A percentile compares a stretch with the other conserved stretches of the same genome.
These are phyloP conservation scores for Eristalinus sepulchralis DNA, from an alignment of 2,888 invertebrate species.

Conservation along the genomic window DNA sequence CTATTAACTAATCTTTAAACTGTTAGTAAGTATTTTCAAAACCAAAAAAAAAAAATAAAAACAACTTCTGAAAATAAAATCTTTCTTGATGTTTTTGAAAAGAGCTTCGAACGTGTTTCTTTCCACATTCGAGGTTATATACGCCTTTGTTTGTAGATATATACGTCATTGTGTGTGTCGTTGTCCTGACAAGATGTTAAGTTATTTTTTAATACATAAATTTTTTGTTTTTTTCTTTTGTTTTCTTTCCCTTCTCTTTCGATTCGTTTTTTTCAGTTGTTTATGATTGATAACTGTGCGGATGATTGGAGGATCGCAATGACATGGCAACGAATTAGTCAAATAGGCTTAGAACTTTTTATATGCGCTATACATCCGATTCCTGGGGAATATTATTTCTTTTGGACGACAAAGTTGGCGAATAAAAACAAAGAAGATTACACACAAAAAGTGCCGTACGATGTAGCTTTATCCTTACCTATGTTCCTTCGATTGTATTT, in stretches of 20 bases:
- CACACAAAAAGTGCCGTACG: constrained; percentile 92
- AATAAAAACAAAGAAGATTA: constrained; percentile 90
- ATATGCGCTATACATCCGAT: constrained; percentile 99
- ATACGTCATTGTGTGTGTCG: constrained; percentile 72
- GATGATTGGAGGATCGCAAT: constrained; percentile 99
- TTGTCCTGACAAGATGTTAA: constrained; percentile 37
- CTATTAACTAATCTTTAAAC: neutral
- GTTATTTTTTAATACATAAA: constrained; percentile 75
- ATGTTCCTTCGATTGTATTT: constrained; percentile 99
- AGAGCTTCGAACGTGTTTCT: constrained; percentile 9
- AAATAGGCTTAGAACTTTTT: constrained; percentile 94
- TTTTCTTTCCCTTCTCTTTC: constrained; percentile 23
- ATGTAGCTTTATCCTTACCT: constrained; percentile 98
- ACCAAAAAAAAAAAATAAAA: neutral
- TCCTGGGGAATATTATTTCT: constrained; percentile 97
- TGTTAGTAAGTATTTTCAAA: neutral
- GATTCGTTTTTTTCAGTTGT: constrained; percentile 87
- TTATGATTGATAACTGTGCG: constrained; percentile 99
- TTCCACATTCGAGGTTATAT: constrained; percentile 29
- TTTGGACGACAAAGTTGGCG: constrained; percentile 97
- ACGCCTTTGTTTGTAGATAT: constrained; percentile 6
- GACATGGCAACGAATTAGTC: constrained; percentile 98
- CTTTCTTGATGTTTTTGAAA: constrained; percentile 7
- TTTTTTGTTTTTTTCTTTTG: constrained; percentile 68
- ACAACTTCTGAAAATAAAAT: neutral